Evolutionary conservation across 2,797 vertebrate species (phyloP), one percentile per base, ranked within the genome.

Genomic region (Halcyon chelicuti): DNA sequence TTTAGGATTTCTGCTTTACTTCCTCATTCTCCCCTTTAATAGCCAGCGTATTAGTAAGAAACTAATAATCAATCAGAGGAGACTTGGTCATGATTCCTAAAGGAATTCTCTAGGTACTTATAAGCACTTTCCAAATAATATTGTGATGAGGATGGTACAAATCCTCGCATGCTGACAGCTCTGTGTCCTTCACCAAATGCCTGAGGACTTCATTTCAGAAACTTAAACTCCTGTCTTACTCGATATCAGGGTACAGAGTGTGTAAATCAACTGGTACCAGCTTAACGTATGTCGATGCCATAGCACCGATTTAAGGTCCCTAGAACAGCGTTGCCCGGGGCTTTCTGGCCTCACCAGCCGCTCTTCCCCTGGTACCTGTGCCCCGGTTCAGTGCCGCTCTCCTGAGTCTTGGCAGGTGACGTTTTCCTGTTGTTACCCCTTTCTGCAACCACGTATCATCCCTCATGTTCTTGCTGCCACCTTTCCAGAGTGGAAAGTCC

Each of bases 391-490:
- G 52, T 14, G 47, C 88, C 49, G 57, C 25, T 0, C 19, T 62
- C 22, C 46, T 10, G 5, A 39, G 20, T 39, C 80, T 60, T 19
- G 3, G 18, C 54, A n/a, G 7, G 12, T 60, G 44, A 13, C 2
- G 1, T 42, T 60, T 31, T 25, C 71, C 54, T 39, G 0, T 21
- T 10, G 28, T 49, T 55, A 11, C 3, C 20, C 65, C 23, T 81
- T 44, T 49, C 40, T 65, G 31, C 46, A 67, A n/a, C 40, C 52
- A 31, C 20, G 5, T 31, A 2, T 33, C 70, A 62, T 35, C 52
- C 76, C 61, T 86, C 19, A 0, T 2, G 0, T 65, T 58, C 67
- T 31, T 12, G 6, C 70, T 72, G 37, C 29, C 0, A 0, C 49
- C 21, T 80, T 42, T 42, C 21, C 33, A 14, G 25, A 23, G 23